Conservation (phyloP, 2,888 invertebrate genomes). For the Amphipoea lucens region DNA sequence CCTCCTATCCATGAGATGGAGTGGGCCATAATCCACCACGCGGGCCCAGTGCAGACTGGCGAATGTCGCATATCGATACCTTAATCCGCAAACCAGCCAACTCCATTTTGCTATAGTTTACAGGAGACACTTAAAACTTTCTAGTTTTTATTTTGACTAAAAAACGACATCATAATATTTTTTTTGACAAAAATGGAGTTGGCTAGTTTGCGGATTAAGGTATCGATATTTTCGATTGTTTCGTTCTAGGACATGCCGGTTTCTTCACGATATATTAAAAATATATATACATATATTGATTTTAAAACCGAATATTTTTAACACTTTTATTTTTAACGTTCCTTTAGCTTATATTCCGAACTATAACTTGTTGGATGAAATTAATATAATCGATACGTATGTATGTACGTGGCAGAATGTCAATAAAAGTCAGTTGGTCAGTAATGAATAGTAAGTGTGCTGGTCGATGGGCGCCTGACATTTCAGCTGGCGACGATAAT, state of each 20-base stretch:
- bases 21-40: background rate
- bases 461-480: conserved; percentile 51
- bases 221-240: background rate
- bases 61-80: background rate
- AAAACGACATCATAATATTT: too few relatives aligned
- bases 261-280: background rate
- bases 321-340: background rate
- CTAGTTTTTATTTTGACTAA: too few relatives aligned
- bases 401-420: conserved; percentile 53
- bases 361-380: conserved; percentile 44
- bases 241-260: background rate
- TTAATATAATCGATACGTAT: conserved; percentile 55
- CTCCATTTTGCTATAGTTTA: too few relatives aligned
- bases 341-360: conserved; percentile 11
- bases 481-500: conserved; percentile 57
- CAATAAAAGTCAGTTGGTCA: conserved; percentile 56
- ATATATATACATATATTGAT: background rate
- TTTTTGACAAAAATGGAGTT: too few relatives aligned
- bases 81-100: too few relatives aligned
- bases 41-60: background rate
- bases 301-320: conserved; percentile 6
- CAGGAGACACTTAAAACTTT: too few relatives aligned
- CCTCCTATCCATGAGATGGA: background rate
- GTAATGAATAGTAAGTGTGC: conserved; percentile 51
- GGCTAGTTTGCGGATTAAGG: too few relatives aligned